A percentile compares a stretch with the other conserved stretches of the same genome.
phyloP scores from a whole-genome alignment of 2,797 vertebrate genomes.

The Chiroxiphia lanceolata region DNA sequence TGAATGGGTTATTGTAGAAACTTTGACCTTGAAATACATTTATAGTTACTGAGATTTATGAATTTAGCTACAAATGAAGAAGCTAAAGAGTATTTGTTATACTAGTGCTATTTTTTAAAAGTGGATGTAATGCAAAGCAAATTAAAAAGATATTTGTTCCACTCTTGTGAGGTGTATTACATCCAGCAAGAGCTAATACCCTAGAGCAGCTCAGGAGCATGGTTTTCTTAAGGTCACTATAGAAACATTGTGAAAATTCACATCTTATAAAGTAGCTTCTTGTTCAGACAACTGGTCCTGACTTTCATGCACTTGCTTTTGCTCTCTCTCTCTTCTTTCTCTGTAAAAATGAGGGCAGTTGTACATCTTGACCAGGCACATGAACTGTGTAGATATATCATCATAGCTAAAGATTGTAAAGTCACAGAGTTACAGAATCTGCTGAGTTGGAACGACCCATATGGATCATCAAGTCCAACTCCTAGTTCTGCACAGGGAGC shows the following conservation, averaged over 20 bases:
- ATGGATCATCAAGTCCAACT: background rate
- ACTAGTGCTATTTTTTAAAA: background rate
- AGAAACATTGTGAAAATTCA: background rate
- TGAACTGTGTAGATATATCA: background rate
- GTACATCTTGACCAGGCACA: background rate
- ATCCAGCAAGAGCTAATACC: background rate
- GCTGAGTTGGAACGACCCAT: background rate
- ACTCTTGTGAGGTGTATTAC: background rate
- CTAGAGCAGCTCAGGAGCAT: background rate
- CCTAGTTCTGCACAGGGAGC: background rate
- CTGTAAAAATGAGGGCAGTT: background rate
- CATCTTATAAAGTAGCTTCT: background rate
- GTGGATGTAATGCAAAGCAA: background rate
- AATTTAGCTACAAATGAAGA: constrained; percentile 53
- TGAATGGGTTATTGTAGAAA: constrained; percentile 70
- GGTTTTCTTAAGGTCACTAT: background rate
- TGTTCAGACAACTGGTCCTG: background rate
- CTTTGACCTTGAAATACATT: constrained; percentile 73
- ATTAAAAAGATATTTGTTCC: constrained; percentile 6
- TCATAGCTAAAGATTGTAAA: background rate
- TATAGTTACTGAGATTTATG: constrained; percentile 58
- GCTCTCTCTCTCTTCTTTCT: background rate
- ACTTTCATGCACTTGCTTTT: accelerated
- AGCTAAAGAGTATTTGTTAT: constrained; percentile 22
- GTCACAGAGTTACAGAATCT: background rate